phyloP scores from a whole-genome alignment of 2,797 vertebrate genomes.

The Sebastes wilsoni region DNA sequence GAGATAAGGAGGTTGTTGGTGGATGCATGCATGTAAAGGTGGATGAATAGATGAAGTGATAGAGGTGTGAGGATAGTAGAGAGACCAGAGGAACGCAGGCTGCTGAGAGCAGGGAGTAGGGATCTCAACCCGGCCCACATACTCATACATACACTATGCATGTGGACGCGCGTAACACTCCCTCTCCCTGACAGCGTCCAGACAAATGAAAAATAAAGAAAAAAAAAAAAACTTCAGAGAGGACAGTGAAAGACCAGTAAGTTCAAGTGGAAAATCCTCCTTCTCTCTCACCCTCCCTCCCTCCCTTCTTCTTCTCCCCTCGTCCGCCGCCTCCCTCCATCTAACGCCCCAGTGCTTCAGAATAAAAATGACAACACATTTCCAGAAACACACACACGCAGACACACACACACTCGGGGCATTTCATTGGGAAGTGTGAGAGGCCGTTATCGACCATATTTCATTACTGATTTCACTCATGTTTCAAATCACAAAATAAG shows the following conservation, averaged over 20 bases:
- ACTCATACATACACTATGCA: slow-evolving; percentile 16
- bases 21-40: not conserved
- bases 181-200: slow-evolving; percentile 72
- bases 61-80: not conserved
- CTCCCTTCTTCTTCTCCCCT: slow-evolving; percentile 11
- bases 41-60: slow-evolving; percentile 6
- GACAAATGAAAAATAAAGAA: slow-evolving; percentile 75
- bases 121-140: not conserved
- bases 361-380: slow-evolving; percentile 89
- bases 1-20: not conserved
- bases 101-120: not conserved
- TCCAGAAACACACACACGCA: slow-evolving; percentile 68
- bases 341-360: slow-evolving; percentile 76
- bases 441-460: slow-evolving; percentile 86
- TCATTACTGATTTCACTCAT: slow-evolving; percentile 90
- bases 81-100: not conserved
- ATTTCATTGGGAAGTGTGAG: slow-evolving; percentile 80
- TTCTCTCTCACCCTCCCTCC: not conserved
- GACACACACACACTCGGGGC: slow-evolving; percentile 47
- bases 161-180: slow-evolving; percentile 42
- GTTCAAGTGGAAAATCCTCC: slow-evolving; percentile 82
- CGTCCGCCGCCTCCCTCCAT: slow-evolving; percentile 56
- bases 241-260: slow-evolving; percentile 78
- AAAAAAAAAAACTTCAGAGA: slow-evolving; percentile 60
- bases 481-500: slow-evolving; percentile 90